Evolutionary conservation across 2,113 vertebrate species (phyloP).

Genomic region (Tragelaphus strepsiceros): DNA sequence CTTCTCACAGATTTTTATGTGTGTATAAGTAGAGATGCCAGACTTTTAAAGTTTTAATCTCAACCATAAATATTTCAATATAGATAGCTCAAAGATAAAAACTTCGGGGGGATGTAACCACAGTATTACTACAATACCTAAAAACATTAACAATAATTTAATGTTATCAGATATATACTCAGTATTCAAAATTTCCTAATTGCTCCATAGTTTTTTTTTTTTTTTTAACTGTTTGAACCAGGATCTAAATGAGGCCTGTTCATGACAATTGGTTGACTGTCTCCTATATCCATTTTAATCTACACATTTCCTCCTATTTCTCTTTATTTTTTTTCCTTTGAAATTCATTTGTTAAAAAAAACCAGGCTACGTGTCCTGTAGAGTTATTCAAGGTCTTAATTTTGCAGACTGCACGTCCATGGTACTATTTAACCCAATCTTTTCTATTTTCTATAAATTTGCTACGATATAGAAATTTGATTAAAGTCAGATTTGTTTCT

Average conservation of each 20-base stretch:
- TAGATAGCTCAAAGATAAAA: not conserved
- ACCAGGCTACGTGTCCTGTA: not conserved
- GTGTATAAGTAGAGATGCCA: not conserved
- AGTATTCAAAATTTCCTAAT: not conserved
- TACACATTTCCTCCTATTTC: not conserved
- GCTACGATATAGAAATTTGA: not conserved
- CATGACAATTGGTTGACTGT: not conserved
- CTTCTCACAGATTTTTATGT: not conserved
- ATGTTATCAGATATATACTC: not conserved
- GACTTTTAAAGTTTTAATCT: not conserved
- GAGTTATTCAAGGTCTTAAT: not conserved
- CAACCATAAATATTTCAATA: not conserved
- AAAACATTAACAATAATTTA: slow-evolving; percentile 24
- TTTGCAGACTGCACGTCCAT: not conserved
- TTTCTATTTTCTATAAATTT: not conserved
- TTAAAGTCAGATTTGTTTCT: not conserved
- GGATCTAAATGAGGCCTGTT: not conserved
- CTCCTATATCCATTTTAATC: not conserved
- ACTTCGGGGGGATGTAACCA: not conserved
- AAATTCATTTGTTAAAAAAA: not conserved
- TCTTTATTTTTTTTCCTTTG: not conserved
- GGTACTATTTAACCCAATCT: not conserved
- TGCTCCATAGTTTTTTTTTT: not conserved
- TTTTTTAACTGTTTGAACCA: not conserved
- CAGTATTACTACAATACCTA: not conserved